phyloP scores from a whole-genome alignment of 2,113 vertebrate genomes.

The Pao palembangensis region DNA sequence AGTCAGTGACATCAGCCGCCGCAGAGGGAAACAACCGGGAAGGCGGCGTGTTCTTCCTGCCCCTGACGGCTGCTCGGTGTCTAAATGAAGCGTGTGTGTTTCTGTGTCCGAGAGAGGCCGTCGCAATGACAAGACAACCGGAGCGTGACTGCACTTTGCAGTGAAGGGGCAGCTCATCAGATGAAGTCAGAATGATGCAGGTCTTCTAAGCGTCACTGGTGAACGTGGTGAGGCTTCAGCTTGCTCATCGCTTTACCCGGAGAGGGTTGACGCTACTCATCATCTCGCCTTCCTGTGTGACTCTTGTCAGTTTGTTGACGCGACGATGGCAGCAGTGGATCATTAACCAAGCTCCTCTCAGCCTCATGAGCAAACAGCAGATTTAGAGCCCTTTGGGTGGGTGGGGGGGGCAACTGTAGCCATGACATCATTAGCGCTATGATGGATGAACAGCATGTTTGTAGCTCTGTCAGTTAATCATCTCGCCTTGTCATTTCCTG shows the following conservation, averaged over 20 bases:
- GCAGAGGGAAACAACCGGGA: slow-evolving; percentile 18
- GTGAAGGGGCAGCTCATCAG: slow-evolving; percentile 14
- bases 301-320: slow-evolving; percentile 9
- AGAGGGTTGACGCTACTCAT: slow-evolving; percentile 23
- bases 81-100: not conserved
- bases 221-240: slow-evolving; percentile 4
- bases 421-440: slow-evolving; percentile 39
- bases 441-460: slow-evolving; percentile 34
- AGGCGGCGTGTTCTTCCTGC: slow-evolving; percentile 22
- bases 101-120: not conserved
- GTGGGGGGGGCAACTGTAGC: slow-evolving; percentile 7
- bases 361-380: not conserved
- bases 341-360: slow-evolving; percentile 26
- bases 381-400: slow-evolving; percentile 1
- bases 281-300: slow-evolving; percentile 33
- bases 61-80: slow-evolving; percentile 32
- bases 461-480: slow-evolving; percentile 4
- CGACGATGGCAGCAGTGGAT: slow-evolving; percentile 18
- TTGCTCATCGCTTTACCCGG: slow-evolving; percentile 27
- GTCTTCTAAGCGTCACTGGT: not conserved
- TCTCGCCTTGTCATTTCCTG: slow-evolving; percentile 7
- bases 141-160: slow-evolving; percentile 15
- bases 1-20: slow-evolving; percentile 32
- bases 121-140: slow-evolving; percentile 23
- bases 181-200: not conserved